Evolutionary conservation across 2,113 vertebrate genomes (phyloP).

Genomic region (Poeciliopsis prolifica): DNA sequence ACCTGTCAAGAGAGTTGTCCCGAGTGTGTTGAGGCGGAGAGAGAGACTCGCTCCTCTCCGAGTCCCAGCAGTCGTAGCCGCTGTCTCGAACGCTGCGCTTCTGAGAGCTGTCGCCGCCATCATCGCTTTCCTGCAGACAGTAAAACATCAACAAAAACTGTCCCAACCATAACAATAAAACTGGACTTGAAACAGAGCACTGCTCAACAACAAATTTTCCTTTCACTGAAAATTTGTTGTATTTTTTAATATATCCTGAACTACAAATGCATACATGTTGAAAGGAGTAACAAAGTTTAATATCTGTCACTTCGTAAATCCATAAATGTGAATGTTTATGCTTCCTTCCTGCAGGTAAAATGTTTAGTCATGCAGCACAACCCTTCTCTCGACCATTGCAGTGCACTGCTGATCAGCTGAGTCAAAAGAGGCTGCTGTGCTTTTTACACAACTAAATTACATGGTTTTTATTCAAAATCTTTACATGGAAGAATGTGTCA

Average conservation of each 20-base stretch:
- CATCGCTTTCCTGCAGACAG: conserved; percentile 76
- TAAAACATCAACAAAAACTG: background rate
- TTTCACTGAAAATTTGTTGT: background rate
- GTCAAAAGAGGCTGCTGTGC: background rate
- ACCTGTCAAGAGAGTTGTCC: conserved; percentile 88
- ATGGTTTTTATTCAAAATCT: no score
- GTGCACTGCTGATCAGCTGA: no score
- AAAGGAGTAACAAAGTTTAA: background rate
- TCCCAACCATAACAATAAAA: background rate
- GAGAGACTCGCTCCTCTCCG: conserved; percentile 93
- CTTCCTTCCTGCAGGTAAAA: no score
- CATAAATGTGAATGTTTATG: background rate
- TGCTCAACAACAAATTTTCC: background rate
- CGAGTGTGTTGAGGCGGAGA: conserved; percentile 92
- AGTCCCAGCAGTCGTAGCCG: conserved; percentile 98
- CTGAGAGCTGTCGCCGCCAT: conserved; percentile 84
- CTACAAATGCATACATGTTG: background rate
- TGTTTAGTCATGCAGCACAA: no score
- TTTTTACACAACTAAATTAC: background rate
- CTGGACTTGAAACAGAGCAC: no score
- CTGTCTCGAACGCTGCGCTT: conserved; percentile 93
- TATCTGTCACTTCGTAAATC: background rate
- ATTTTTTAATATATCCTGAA: background rate
- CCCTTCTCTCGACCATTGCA: no score
- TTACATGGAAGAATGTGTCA: no score